phyloP scores from a whole-genome alignment of 2,797 vertebrate species.

The Eulemur rubriventer region DNA sequence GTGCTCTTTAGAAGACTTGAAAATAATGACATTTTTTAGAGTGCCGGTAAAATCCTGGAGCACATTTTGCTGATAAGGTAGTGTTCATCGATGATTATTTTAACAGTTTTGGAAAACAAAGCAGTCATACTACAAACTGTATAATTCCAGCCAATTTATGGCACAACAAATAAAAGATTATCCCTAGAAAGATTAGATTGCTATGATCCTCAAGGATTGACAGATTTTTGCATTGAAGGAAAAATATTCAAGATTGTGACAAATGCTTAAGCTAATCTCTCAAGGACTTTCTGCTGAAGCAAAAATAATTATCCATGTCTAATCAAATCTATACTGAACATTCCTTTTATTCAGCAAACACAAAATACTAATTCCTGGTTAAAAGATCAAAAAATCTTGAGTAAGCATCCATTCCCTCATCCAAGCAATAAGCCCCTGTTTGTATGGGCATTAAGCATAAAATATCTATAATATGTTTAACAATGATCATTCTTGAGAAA shows the following conservation, averaged over 20 bases:
- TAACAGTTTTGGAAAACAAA: slow-evolving; percentile 31
- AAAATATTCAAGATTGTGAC: slow-evolving; percentile 52
- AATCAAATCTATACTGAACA: slow-evolving; percentile 26
- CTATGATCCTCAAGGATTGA: slow-evolving; percentile 12
- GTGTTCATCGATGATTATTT: slow-evolving; percentile 7
- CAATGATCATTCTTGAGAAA: not conserved
- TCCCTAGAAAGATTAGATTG: slow-evolving; percentile 26
- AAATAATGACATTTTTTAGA: slow-evolving; percentile 41
- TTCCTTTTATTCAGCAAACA: slow-evolving; percentile 1
- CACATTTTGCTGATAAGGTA: slow-evolving; percentile 9
- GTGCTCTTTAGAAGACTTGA: slow-evolving; percentile 26
- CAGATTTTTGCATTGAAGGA: slow-evolving; percentile 10
- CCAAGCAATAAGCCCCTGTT: not conserved
- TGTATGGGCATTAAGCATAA: not conserved
- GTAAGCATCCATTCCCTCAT: not conserved
- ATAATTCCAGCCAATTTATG: slow-evolving; percentile 5
- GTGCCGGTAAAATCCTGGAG: slow-evolving; percentile 32
- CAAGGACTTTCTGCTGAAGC: slow-evolving; percentile 32
- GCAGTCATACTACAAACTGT: not conserved
- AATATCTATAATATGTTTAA: not conserved
- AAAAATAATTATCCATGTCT: slow-evolving; percentile 51
- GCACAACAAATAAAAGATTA: slow-evolving; percentile 47
- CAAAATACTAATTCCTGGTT: slow-evolving; percentile 32
- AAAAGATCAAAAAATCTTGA: slow-evolving; percentile 50
- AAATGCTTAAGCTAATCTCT: slow-evolving; percentile 42